Evolutionary conservation across 2,888 invertebrate genomes (phyloP), one percentile per base, ranked within the genome.

Genomic region (Malthinus flaveolus): DNA sequence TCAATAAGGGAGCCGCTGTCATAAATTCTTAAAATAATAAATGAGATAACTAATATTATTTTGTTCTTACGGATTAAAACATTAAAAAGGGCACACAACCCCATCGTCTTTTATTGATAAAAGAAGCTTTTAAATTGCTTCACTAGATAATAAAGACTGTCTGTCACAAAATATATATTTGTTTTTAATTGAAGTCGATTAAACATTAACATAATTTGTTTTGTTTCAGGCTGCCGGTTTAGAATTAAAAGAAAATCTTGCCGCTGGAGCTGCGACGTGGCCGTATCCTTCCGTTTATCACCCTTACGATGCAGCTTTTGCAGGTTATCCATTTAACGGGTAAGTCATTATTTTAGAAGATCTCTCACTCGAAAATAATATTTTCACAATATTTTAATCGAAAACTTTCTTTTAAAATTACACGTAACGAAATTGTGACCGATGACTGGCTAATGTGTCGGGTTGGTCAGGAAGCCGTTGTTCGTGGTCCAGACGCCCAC

Each of bases 291-390:
- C 93, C 39, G 91, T 94, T 66, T 95, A 95, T 80, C 95, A 95
- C 80, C 94, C 95, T 49, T 95, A 95, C 80, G 95, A 96, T 74
- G 90, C 93, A 60, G 91, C 93, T 59, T 92, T 95, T 77, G 92
- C 93, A 61, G 92, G 93, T 71, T 95, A 96, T 83, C 93, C 95
- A 66, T 96, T 95, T 82, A 94, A 93, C 81, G 93, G 94, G 95
- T 95, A 82, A 93, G 93, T 85, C 36, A 47, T 36, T 33, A 39
- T 54, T 48, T 5, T 12, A n/a, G 12, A 12, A 13, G 44, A 33
- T 23, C 23, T 5, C 2, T 5, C 5, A 23, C 5, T 3, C 23
- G 23, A 23, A 23, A 23, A 5, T 23, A 23, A 23, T 23, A n/a
- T 42, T 23, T 42, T 15, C n/a, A 23, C 39, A 42, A n/a, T 42